Conservation (phyloP, 2,113 vertebrate genomes). For the Gasterosteus aculeatus region DNA sequence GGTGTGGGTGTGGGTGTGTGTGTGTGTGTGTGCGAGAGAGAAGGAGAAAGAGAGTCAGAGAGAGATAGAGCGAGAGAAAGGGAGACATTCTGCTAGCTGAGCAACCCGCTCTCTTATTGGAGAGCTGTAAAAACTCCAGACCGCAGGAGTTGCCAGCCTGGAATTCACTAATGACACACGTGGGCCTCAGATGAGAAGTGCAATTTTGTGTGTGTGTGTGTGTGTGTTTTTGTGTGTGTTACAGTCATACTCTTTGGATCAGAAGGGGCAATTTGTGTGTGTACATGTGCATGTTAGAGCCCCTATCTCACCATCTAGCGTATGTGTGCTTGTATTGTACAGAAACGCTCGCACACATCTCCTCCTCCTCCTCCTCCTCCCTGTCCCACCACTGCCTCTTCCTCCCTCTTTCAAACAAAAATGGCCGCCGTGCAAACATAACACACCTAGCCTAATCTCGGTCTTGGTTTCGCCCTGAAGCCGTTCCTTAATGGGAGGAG, state of each 20-base stretch:
- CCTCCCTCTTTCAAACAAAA: slow-evolving; percentile 38
- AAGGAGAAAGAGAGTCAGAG: slow-evolving; percentile 27
- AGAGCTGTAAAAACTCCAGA: slow-evolving; percentile 77
- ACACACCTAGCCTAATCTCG: slow-evolving; percentile 48
- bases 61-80: slow-evolving; percentile 48
- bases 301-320: slow-evolving; percentile 62
- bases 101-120: slow-evolving; percentile 69
- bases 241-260: slow-evolving; percentile 61
- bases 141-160: slow-evolving; percentile 78
- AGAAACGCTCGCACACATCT: slow-evolving; percentile 32
- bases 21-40: background rate
- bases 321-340: slow-evolving; percentile 29
- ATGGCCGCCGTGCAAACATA: slow-evolving; percentile 62
- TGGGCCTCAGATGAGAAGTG: slow-evolving; percentile 79
- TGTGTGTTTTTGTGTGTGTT: slow-evolving; percentile 33
- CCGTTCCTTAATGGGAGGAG: slow-evolving; percentile 49
- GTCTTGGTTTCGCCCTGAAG: slow-evolving; percentile 47
- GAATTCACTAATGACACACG: slow-evolving; percentile 83
- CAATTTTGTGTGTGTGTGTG: slow-evolving; percentile 64
- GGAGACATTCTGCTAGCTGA: slow-evolving; percentile 55
- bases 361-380: slow-evolving; percentile 5
- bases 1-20: slow-evolving; percentile 26
- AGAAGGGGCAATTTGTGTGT: slow-evolving; percentile 56
- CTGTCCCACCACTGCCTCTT: background rate
- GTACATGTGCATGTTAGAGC: slow-evolving; percentile 50